A percentile compares a stretch with the other conserved stretches of the same genome.
Conservation (phyloP, 2,113 vertebrate genomes). For the Antigone vipio region DNA sequence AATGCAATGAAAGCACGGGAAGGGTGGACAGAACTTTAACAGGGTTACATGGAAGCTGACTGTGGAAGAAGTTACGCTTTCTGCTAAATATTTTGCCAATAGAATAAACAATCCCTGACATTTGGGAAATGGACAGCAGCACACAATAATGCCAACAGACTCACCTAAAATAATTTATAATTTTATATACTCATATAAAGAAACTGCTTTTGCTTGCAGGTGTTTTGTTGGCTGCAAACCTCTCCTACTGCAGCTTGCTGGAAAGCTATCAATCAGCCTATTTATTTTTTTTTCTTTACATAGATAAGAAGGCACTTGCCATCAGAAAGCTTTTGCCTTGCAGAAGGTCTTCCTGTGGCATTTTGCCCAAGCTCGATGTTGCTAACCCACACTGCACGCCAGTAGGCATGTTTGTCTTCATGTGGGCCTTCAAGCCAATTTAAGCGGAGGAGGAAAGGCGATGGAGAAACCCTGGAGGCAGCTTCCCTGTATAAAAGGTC, state of each 20-base stretch:
- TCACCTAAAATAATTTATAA: background rate
- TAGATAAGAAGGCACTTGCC: background rate
- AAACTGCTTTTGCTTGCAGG: background rate
- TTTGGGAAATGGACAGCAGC: background rate
- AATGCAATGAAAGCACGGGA: accelerated
- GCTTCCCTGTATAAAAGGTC: background rate
- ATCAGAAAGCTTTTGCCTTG: background rate
- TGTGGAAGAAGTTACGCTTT: background rate
- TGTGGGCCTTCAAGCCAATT: background rate
- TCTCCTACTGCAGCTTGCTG: background rate
- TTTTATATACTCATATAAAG: background rate
- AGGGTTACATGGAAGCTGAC: background rate
- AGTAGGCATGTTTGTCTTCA: background rate
- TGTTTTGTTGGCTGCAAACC: background rate
- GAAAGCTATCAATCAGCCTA: background rate
- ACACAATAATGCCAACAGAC: background rate
- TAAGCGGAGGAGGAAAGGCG: background rate
- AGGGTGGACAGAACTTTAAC: background rate
- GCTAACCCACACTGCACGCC: background rate
- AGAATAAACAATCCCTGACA: background rate
- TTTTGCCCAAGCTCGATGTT: background rate
- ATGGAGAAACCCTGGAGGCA: background rate
- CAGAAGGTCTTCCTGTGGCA: background rate
- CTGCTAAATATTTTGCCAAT: background rate
- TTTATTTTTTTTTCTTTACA: background rate